These are phyloP conservation scores for Fregetta grallaria DNA, from an alignment of 2,113 vertebrate genomes.

Conservation along the genomic window DNA sequence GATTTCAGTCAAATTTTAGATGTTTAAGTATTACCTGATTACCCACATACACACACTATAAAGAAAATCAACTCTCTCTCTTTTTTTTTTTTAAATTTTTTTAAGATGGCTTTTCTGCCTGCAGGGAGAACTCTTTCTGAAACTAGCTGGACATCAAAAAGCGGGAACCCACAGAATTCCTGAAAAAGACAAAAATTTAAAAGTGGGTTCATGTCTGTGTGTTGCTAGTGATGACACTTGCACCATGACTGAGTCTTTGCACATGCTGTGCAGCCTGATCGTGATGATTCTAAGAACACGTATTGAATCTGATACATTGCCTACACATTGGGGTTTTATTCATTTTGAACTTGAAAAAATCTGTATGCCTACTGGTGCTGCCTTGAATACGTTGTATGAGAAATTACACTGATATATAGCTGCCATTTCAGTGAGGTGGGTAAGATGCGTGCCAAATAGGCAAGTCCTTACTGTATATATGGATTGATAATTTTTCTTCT, in stretches of 20 bases:
- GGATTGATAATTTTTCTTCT: neutral
- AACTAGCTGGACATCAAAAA: neutral
- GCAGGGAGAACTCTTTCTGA: neutral
- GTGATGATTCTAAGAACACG: neutral
- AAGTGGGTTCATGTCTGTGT: neutral
- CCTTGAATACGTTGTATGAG: neutral
- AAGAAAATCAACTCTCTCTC: neutral
- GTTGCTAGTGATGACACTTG: neutral
- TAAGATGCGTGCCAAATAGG: neutral
- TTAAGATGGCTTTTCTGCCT: neutral
- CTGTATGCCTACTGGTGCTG: neutral
- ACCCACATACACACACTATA: neutral
- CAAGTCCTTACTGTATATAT: neutral
- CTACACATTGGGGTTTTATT: neutral
- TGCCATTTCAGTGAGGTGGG: neutral
- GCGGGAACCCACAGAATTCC: neutral
- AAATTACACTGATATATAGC: neutral
- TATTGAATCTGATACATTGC: neutral
- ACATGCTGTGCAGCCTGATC: neutral
- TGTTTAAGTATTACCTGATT: neutral
- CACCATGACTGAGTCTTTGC: neutral
- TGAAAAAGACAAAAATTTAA: neutral
- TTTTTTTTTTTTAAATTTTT: too few species aligned
- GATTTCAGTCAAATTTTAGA: neutral
- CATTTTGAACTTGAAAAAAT: neutral